Evolutionary conservation across 2,113 vertebrate genomes (phyloP), one percentile per base, ranked within the genome.

Genomic region (Ammospiza nelsoni): DNA sequence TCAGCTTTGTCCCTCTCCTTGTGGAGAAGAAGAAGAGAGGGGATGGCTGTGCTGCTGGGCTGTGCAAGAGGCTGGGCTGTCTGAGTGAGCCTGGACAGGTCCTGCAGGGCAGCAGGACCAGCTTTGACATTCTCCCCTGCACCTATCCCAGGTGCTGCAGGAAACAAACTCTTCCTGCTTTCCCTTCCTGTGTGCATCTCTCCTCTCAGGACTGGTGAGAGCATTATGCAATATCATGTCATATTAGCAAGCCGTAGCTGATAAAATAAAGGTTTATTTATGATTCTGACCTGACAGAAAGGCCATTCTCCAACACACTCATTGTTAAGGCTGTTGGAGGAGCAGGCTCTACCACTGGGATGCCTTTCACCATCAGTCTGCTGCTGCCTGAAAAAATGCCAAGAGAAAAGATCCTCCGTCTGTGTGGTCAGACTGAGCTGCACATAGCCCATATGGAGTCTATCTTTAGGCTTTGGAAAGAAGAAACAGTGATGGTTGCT

Each of bases 391-490:
- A 85, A 74, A 71, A 90, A 58, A 33, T 24, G 51, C 62, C 2
- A 5, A 43, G 63, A 88, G 51, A 39, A 78, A 77, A 81, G 69
- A 62, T 89, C 35, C 17, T 5, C 9, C 2, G 8, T 39, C 22
- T 21, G 33, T 23, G 41, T 37, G 92, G 80, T 90, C 92, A 74
- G 80, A 31, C 51, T 2, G 15, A 11, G 2, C 80, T 75, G 61
- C 12, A 4, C 65, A 59, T 22, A 95, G 86, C 84, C 80, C 94
- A 84, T 89, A 96, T 89, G 92, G 87, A 89, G 35, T 61, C 91
- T 94, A 95, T 95, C 84, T 96, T 96, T 96, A 96, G 94, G 37
- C 24, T 78, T 59, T 4, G 20, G 25, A 71, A 62, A 68, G 72
- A 86, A 63, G 67, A 86, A 89, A 25, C 24, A 14, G 48, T 9